phyloP scores from a whole-genome alignment of 2,797 vertebrate genomes.

The Tokudaia tokunoshimensis region DNA sequence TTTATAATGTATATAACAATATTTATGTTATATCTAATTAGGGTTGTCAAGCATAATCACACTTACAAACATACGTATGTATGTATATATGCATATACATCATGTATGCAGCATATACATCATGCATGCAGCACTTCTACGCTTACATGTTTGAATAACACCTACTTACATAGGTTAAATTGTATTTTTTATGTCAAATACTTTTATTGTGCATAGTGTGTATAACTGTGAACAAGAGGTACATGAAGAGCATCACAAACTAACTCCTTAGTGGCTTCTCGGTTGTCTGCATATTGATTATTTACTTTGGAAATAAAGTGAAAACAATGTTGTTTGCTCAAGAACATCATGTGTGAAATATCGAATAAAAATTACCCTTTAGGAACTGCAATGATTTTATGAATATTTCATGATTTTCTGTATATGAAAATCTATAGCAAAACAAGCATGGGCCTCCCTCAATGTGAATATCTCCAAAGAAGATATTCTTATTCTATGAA shows the following conservation, averaged over 20 bases:
- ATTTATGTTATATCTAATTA: background rate
- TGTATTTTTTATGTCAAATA: constrained; percentile 1
- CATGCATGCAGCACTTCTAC: background rate
- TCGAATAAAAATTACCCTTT: constrained; percentile 71
- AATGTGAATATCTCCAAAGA: background rate
- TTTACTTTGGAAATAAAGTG: constrained; percentile 70
- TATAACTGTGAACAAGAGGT: background rate
- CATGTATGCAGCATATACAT: background rate
- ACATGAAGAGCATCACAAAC: constrained; percentile 19
- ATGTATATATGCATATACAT: accelerated
- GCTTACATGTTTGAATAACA: background rate
- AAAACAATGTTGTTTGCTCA: constrained; percentile 14
- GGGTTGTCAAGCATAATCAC: background rate
- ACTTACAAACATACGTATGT: background rate
- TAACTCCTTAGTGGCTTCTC: constrained; percentile 39
- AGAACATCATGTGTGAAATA: constrained; percentile 41
- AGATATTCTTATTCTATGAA: background rate
- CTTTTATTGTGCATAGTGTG: constrained; percentile 26
- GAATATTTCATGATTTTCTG: constrained; percentile 74
- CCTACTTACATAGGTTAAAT: background rate
- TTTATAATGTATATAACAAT: background rate
- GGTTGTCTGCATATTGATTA: background rate
- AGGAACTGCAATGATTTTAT: constrained; percentile 65
- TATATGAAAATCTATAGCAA: background rate
- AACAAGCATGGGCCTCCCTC: constrained; percentile 59